Evolutionary conservation across 2,888 invertebrate species (phyloP).

Genomic region (Meiosimyza decipiens): DNA sequence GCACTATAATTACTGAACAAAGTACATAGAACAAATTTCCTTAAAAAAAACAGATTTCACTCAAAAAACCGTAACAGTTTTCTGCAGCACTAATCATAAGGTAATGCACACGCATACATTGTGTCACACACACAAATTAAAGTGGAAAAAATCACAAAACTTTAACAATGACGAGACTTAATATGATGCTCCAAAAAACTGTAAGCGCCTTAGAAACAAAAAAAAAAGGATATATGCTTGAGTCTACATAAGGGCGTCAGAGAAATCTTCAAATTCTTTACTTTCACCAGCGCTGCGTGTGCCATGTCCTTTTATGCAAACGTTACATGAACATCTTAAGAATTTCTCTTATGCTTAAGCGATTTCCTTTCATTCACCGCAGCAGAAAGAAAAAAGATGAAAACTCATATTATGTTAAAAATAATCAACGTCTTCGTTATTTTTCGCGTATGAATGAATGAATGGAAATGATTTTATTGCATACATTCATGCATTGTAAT

Average conservation of each 20-base stretch:
- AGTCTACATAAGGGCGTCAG: neutral
- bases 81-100: no score
- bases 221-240: conserved; percentile 19
- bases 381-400: neutral
- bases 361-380: conserved; percentile 6
- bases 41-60: no score
- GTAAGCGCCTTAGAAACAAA: neutral
- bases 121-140: conserved; percentile 23
- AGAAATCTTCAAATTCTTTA: conserved; percentile 12
- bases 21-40: no score
- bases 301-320: conserved; percentile 15
- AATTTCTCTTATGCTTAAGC: conserved; percentile 5
- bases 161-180: no score
- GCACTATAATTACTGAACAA: no score
- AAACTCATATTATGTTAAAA: neutral
- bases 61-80: no score
- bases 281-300: neutral
- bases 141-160: neutral
- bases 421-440: conserved; percentile 28
- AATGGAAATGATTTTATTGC: conserved; percentile 26
- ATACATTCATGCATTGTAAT: neutral
- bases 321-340: conserved; percentile 1
- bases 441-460: conserved; percentile 36
- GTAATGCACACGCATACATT: neutral
- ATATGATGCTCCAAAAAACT: no score